These are phyloP conservation scores for Spodoptera frugiperda DNA, from an alignment of 1,140 invertebrate genomes.

Conservation along the genomic window DNA sequence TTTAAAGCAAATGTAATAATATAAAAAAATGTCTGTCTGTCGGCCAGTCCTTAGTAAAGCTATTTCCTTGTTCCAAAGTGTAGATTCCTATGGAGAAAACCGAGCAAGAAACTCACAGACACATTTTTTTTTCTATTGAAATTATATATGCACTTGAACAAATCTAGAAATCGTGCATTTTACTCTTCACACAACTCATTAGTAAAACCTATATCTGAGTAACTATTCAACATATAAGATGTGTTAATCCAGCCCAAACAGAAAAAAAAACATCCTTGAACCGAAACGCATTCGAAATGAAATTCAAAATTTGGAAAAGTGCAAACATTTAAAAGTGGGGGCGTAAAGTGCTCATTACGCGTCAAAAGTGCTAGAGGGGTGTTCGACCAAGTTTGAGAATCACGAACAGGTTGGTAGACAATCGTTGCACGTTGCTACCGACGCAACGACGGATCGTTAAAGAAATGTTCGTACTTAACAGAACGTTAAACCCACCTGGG, in stretches of 20 bases:
- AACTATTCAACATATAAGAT: too few species aligned
- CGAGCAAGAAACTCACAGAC: too few species aligned
- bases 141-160: too few species aligned
- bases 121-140: too few species aligned
- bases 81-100: too few species aligned
- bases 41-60: too few species aligned
- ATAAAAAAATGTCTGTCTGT: too few species aligned
- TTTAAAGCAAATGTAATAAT: too few species aligned
- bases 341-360: constrained; percentile 48
- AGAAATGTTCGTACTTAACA: constrained; percentile 42
- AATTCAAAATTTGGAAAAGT: constrained; percentile 48
- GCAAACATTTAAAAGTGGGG: constrained; percentile 47
- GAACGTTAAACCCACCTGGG: constrained; percentile 37
- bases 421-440: constrained; percentile 20
- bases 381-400: constrained; percentile 47
- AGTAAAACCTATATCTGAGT: too few species aligned
- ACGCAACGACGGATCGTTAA: constrained; percentile 35
- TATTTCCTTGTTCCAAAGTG: too few species aligned
- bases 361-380: constrained; percentile 37
- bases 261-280: not conserved
- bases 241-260: not conserved
- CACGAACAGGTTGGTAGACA: constrained; percentile 43
- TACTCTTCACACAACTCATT: too few species aligned
- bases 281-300: constrained; percentile 28
- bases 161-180: too few species aligned